phyloP scores from a whole-genome alignment of 1,140 invertebrate genomes.

The Brachionus sp. region DNA sequence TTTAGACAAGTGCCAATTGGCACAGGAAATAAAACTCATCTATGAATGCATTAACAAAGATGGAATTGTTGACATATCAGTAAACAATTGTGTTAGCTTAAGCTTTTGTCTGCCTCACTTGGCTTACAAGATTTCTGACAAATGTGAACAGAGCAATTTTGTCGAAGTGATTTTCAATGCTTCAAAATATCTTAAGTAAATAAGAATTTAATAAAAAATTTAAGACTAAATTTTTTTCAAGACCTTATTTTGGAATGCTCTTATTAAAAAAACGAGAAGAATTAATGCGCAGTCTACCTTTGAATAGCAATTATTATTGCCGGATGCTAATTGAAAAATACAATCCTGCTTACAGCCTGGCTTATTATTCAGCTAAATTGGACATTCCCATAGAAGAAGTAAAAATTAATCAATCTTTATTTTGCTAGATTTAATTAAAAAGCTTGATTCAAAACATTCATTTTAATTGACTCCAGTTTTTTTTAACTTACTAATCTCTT shows the following conservation, averaged over 20 bases:
- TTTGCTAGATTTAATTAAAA: too few relatives aligned
- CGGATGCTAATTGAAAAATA: slow-evolving; percentile 17
- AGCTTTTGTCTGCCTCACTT: slow-evolving; percentile 44
- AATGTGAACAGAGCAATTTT: slow-evolving; percentile 39
- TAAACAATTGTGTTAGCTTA: slow-evolving; percentile 33
- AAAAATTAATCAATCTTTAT: too few relatives aligned
- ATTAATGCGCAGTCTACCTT: not conserved
- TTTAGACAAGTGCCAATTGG: not conserved
- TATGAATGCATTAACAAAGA: slow-evolving; percentile 18
- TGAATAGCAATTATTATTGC: slow-evolving; percentile 9
- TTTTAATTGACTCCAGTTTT: too few relatives aligned
- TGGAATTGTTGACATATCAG: not conserved
- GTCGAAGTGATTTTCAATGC: slow-evolving; percentile 23
- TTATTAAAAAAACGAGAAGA: not conserved
- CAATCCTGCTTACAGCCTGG: not conserved
- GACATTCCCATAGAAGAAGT: slow-evolving; percentile 26
- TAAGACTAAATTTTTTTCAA: not conserved
- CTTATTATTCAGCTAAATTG: slow-evolving; percentile 19
- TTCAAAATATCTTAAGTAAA: slow-evolving; percentile 31
- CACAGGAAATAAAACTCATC: slow-evolving; percentile 26
- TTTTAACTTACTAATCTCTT: too few relatives aligned
- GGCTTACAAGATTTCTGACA: not conserved
- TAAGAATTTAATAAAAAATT: not conserved
- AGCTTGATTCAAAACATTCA: too few relatives aligned
- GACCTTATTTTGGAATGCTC: slow-evolving; percentile 32